These are phyloP conservation scores for Alcedo atthis DNA, from an alignment of 2,797 vertebrate genomes.

Conservation along the genomic window DNA sequence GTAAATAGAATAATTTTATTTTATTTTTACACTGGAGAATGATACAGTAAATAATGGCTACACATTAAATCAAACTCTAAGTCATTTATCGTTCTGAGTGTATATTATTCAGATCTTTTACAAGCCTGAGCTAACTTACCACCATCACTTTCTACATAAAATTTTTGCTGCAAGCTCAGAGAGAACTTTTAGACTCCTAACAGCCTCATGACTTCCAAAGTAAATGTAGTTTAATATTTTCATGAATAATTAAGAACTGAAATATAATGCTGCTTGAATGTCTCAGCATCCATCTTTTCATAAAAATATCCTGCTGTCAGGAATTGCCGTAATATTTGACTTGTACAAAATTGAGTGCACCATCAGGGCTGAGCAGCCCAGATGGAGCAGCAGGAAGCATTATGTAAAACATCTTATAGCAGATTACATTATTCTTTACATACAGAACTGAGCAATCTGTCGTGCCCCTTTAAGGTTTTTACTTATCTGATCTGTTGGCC, in stretches of 20 bases:
- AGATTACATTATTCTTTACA: conserved; percentile 10
- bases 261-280: not conserved
- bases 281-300: not conserved
- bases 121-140: not conserved
- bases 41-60: not conserved
- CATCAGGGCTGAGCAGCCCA: not conserved
- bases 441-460: conserved; percentile 11
- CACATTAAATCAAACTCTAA: not conserved
- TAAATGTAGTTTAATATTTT: not conserved
- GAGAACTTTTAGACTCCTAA: not conserved
- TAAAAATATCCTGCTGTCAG: not conserved
- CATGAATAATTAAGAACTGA: not conserved
- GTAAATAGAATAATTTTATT: fast-evolving
- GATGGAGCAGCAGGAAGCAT: conserved; percentile 18
- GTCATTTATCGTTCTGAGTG: not conserved
- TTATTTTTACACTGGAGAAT: not conserved
- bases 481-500: conserved; percentile 5
- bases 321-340: not conserved
- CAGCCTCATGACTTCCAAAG: not conserved
- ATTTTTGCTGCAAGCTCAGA: not conserved
- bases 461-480: conserved; percentile 28
- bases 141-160: not conserved
- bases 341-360: not conserved
- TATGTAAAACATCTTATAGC: not conserved
- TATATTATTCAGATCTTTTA: not conserved